Conservation (phyloP, 2,888 invertebrate genomes). For the Caradrina kadenii region DNA sequence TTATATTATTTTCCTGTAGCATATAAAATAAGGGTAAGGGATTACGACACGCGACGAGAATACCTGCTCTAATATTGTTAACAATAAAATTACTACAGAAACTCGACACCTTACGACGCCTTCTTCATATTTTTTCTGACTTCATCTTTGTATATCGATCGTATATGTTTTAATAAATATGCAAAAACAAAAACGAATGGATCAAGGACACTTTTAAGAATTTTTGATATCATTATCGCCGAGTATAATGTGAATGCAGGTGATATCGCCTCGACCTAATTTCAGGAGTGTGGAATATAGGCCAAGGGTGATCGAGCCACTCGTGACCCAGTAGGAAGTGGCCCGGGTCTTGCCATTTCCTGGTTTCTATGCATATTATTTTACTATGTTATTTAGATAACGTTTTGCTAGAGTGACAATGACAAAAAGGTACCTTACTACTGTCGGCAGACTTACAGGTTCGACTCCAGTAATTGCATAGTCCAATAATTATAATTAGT, state of each 20-base stretch:
- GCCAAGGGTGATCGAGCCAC: slow-evolving; percentile 76
- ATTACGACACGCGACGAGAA: background rate
- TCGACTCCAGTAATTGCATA: background rate
- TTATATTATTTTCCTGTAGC: background rate
- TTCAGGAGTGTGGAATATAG: slow-evolving; percentile 73
- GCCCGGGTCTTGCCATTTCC: slow-evolving; percentile 40
- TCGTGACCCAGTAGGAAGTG: slow-evolving; percentile 70
- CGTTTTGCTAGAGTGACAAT: background rate
- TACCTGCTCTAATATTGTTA: background rate
- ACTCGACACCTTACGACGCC: background rate
- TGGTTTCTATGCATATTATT: slow-evolving; percentile 34
- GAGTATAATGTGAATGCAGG: slow-evolving; percentile 65
- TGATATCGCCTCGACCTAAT: slow-evolving; percentile 71
- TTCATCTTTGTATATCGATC: slow-evolving; percentile 6
- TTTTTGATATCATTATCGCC: slow-evolving; percentile 69
- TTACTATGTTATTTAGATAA: slow-evolving; percentile 3
- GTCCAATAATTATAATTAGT: too few species aligned
- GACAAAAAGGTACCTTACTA: background rate
- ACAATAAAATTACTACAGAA: background rate
- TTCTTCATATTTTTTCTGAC: background rate
- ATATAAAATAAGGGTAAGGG: background rate
- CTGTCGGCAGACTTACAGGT: background rate
- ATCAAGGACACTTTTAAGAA: slow-evolving; percentile 67
- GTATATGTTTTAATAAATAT: slow-evolving; percentile 34
- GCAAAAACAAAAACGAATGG: slow-evolving; percentile 57